These are phyloP conservation scores for Orthosia gothica DNA, from an alignment of 2,888 invertebrate genomes.

Conservation along the genomic window DNA sequence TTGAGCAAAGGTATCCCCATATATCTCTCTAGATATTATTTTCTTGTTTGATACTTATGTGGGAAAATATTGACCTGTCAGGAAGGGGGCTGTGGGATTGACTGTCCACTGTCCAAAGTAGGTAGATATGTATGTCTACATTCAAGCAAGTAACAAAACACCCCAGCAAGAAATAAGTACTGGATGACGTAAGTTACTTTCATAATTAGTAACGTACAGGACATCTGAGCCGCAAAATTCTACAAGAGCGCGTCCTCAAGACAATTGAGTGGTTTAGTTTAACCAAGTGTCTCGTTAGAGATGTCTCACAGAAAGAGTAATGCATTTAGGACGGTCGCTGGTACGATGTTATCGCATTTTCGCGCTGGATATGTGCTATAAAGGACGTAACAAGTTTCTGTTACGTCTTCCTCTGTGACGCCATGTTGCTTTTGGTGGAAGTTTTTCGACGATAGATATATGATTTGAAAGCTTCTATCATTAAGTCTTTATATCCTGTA, in stretches of 20 bases:
- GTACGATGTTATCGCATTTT: constrained; percentile 55
- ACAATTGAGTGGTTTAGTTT: constrained; percentile 65
- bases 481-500: background rate
- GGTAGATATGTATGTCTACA: background rate
- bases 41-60: no score
- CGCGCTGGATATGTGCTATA: constrained; percentile 36
- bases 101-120: background rate
- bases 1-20: no score
- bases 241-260: constrained; percentile 45
- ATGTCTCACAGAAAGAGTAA: constrained; percentile 60
- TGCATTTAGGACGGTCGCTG: constrained; percentile 53
- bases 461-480: background rate
- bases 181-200: constrained; percentile 16
- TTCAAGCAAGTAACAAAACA: background rate
- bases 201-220: constrained; percentile 31
- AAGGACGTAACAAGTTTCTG: constrained; percentile 35
- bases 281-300: constrained; percentile 61
- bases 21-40: no score
- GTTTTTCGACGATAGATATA: background rate
- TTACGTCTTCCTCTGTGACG: constrained; percentile 10
- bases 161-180: background rate
- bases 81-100: background rate
- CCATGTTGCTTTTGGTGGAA: constrained; percentile 1
- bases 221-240: constrained; percentile 37
- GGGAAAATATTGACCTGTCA: no score